Conservation (phyloP, 1,140 invertebrate species). For the Pachypeltis micranthus region DNA sequence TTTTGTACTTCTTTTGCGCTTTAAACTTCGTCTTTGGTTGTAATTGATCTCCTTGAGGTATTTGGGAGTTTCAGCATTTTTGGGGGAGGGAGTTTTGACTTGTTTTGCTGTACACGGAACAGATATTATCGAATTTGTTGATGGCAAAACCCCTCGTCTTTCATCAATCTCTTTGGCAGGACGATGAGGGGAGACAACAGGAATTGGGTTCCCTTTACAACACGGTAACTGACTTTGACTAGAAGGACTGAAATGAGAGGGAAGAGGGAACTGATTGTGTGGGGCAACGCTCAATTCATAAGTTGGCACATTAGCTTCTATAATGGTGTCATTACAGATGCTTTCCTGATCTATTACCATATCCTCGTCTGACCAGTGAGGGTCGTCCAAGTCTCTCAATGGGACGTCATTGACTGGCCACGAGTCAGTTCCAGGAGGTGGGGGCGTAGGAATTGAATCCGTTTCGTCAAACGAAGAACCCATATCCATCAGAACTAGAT, state of each 20-base stretch:
- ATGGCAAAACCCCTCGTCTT: background rate
- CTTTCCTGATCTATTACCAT: background rate
- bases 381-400: background rate
- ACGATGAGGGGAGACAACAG: background rate
- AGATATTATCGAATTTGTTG: background rate
- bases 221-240: background rate
- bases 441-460: background rate
- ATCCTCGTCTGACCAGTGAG: background rate
- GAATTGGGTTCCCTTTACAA: background rate
- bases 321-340: background rate
- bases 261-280: background rate
- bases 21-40: too few species aligned
- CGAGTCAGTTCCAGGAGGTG: background rate
- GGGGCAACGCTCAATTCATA: background rate
- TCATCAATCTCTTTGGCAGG: background rate
- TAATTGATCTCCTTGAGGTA: background rate
- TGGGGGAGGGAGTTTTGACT: background rate
- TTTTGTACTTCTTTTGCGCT: too few species aligned
- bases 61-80: background rate
- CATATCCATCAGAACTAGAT: constrained; percentile 1
- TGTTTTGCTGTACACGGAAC: background rate
- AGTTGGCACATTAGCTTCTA: background rate
- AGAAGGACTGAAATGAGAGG: background rate
- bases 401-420: background rate
- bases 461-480: background rate